Percentiles rank a stretch among this genome's conserved stretches.
Conservation (phyloP, 2,797 vertebrate genomes). For the Coreius guichenoti region DNA sequence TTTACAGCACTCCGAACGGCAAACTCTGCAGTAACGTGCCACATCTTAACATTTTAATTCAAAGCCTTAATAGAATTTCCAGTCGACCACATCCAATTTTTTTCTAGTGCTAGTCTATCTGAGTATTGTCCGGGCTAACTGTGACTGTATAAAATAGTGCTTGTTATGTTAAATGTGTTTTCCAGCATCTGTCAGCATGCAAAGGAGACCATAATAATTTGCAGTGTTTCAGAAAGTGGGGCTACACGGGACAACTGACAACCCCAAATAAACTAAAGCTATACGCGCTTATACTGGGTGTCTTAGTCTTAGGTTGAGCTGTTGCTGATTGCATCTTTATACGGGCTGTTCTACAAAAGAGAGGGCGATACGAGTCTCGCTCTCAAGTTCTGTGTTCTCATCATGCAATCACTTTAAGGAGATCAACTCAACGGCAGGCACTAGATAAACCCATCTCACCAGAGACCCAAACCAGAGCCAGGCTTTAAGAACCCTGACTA, state of each 20-base stretch:
- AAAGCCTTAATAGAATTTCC: conserved; percentile 67
- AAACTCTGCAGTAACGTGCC: conserved; percentile 59
- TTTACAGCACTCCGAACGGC: conserved; percentile 60
- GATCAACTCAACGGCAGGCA: conserved; percentile 54
- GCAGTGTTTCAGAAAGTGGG: neutral
- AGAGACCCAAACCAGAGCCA: conserved; percentile 35
- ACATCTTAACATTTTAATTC: conserved; percentile 66
- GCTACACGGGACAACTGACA: neutral
- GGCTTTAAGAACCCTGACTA: conserved; percentile 47
- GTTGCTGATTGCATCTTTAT: conserved; percentile 60
- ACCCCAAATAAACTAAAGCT: conserved; percentile 41
- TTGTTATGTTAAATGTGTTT: conserved; percentile 37
- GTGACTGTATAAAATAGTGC: conserved; percentile 46
- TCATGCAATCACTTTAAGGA: conserved; percentile 57
- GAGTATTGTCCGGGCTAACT: conserved; percentile 57
- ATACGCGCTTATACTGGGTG: conserved; percentile 49
- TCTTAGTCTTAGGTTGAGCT: conserved; percentile 48
- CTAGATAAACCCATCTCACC: conserved; percentile 54
- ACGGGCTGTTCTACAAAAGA: conserved; percentile 44
- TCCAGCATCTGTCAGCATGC: conserved; percentile 13
- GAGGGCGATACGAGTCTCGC: conserved; percentile 53
- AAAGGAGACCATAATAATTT: neutral
- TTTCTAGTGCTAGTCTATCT: conserved; percentile 46
- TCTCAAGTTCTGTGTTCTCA: conserved; percentile 47
- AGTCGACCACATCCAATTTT: conserved; percentile 67